Evolutionary conservation across 1,140 invertebrate species (phyloP).

Genomic region (Trichogramma pretiosum): DNA sequence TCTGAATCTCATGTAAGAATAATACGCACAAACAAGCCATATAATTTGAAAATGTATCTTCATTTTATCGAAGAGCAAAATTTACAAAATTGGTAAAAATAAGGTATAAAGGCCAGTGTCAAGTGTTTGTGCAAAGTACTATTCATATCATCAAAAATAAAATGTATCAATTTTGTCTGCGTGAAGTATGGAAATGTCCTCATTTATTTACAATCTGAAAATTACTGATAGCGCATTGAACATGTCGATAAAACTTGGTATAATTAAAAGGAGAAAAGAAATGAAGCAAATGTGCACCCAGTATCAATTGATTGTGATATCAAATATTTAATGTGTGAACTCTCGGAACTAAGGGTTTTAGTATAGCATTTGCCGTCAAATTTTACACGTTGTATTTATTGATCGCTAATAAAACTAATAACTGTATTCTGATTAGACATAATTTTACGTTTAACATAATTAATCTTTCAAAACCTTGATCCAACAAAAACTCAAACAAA

Average conservation of each 20-base stretch:
- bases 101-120: conserved; percentile 47
- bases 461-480: no score
- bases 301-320: conserved; percentile 31
- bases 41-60: no score
- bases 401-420: conserved; percentile 2
- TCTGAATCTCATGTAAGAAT: no score
- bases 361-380: conserved; percentile 20
- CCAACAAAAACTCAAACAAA: no score
- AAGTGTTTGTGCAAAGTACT: conserved; percentile 46
- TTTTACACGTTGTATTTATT: conserved; percentile 21
- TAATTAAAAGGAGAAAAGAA: conserved; percentile 17
- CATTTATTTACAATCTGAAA: no score
- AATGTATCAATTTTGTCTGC: conserved; percentile 24
- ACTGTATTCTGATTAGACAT: conserved; percentile 7
- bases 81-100: no score
- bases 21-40: no score
- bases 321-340: conserved; percentile 20
- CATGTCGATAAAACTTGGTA: conserved; percentile 13
- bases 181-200: conserved; percentile 23
- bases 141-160: conserved; percentile 41
- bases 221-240: conserved; percentile 3
- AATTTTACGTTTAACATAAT: no score
- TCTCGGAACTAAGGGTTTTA: conserved; percentile 19
- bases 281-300: conserved; percentile 23
- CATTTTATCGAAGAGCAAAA: not conserved